These are phyloP conservation scores for Nasonia longicornis DNA, from an alignment of 1,140 invertebrate genomes.

Conservation along the genomic window DNA sequence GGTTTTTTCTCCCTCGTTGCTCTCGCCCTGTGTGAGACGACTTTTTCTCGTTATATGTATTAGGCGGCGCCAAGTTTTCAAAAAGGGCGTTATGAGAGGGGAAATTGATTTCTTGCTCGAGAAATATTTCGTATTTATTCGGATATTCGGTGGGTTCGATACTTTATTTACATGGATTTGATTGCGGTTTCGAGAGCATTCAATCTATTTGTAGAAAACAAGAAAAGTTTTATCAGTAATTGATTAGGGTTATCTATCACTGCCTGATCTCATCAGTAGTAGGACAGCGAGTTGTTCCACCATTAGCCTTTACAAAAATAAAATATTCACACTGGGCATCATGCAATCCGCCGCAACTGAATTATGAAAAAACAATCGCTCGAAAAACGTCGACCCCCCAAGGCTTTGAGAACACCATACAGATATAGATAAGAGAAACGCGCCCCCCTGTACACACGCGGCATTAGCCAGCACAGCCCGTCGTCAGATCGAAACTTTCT, in stretches of 20 bases:
- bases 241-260: too few species aligned
- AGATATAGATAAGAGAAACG: not conserved
- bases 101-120: not conserved
- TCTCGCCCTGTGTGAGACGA: not conserved
- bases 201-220: too few species aligned
- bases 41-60: not conserved
- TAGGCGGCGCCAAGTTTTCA: not conserved
- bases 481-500: not conserved
- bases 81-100: not conserved
- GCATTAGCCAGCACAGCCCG: not conserved
- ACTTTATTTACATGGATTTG: not conserved
- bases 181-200: not conserved
- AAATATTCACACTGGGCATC: too few species aligned
- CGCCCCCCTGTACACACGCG: not conserved
- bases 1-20: constrained; percentile 1
- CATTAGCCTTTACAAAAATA: too few species aligned
- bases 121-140: not conserved
- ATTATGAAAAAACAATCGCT: not conserved
- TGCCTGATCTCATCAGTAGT: too few species aligned
- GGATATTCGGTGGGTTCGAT: not conserved
- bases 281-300: too few species aligned
- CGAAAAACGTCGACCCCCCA: not conserved
- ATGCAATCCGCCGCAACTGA: too few species aligned
- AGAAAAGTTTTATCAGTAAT: too few species aligned
- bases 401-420: not conserved